Conservation (phyloP, 2,888 invertebrate genomes). For the Eupeodes latifasciatus region DNA sequence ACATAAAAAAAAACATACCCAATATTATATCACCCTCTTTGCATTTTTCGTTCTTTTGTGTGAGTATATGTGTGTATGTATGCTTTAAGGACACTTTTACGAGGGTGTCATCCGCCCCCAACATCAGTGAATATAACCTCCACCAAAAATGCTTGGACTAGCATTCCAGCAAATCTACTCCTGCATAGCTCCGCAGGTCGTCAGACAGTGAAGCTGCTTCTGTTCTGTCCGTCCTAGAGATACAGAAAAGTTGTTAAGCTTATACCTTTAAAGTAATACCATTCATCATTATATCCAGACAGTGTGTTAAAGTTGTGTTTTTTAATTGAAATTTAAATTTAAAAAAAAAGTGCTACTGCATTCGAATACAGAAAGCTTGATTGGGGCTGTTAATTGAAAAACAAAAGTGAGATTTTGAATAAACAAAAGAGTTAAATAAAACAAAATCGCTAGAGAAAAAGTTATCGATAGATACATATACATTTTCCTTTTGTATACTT, state of each 20-base stretch:
- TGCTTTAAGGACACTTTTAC: conserved; percentile 72
- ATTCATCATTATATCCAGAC: conserved; percentile 10
- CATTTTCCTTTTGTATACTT: conserved; percentile 62
- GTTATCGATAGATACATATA: conserved; percentile 64
- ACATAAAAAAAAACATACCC: conserved; percentile 65
- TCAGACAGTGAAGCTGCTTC: conserved; percentile 84
- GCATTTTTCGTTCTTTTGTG: conserved; percentile 24
- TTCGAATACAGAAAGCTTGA: conserved; percentile 32
- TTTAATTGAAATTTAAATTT: conserved; percentile 9
- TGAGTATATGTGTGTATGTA: conserved; percentile 61
- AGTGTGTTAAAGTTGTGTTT: conserved; percentile 62
- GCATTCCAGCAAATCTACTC: conserved; percentile 80
- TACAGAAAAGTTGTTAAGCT: conserved; percentile 52
- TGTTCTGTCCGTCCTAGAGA: conserved; percentile 79
- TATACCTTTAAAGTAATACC: conserved; percentile 15
- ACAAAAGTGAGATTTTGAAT: conserved; percentile 67
- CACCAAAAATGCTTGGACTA: conserved; percentile 75
- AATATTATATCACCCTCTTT: conserved; percentile 39
- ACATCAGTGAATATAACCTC: conserved; percentile 68
- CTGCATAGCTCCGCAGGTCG: conserved; percentile 84
- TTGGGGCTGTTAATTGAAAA: conserved; percentile 72
- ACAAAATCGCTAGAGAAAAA: conserved; percentile 55
- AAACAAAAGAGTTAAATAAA: conserved; percentile 48
- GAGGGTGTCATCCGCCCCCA: conserved; percentile 75
- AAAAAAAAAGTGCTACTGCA: conserved; percentile 31